Evolutionary conservation across 64 coral and sea anemone genomes (phyloP).

Genomic region (Pachyseris speciosa): DNA sequence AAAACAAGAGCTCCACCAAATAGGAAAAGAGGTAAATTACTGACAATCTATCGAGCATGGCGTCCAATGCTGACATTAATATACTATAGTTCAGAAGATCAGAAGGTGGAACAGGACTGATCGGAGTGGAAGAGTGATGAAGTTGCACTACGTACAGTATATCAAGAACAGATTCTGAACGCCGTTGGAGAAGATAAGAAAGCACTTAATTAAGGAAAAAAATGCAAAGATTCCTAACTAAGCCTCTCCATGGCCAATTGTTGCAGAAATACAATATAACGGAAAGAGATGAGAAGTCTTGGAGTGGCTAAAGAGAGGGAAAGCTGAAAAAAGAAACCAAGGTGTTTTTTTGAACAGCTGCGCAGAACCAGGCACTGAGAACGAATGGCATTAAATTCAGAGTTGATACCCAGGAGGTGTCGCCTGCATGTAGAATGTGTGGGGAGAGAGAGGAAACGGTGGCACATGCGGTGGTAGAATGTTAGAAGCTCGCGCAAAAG

Average conservation of each 20-base stretch:
- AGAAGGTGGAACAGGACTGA: neutral
- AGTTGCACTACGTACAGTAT: neutral
- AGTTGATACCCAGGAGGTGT: neutral
- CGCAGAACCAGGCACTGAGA: neutral
- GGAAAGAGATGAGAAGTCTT: neutral
- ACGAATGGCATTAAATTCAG: neutral
- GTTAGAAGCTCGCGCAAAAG: constrained; percentile 31
- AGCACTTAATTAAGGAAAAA: neutral
- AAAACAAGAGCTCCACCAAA: too few relatives aligned
- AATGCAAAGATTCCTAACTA: neutral
- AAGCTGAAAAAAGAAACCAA: neutral
- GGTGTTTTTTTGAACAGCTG: neutral
- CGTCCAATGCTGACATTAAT: neutral
- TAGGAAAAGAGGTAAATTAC: too few relatives aligned
- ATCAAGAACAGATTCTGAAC: constrained; percentile 1
- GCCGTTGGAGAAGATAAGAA: neutral
- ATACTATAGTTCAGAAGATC: neutral
- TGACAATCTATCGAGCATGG: too few relatives aligned
- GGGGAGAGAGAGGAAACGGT: neutral
- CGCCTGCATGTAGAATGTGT: neutral
- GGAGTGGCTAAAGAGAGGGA: constrained; percentile 29
- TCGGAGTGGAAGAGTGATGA: neutral
- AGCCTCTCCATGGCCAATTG: too few relatives aligned
- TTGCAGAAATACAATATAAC: neutral
- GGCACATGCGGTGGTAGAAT: constrained; percentile 30